phyloP scores from a whole-genome alignment of 2,113 vertebrate genomes.

The Ictalurus furcatus region DNA sequence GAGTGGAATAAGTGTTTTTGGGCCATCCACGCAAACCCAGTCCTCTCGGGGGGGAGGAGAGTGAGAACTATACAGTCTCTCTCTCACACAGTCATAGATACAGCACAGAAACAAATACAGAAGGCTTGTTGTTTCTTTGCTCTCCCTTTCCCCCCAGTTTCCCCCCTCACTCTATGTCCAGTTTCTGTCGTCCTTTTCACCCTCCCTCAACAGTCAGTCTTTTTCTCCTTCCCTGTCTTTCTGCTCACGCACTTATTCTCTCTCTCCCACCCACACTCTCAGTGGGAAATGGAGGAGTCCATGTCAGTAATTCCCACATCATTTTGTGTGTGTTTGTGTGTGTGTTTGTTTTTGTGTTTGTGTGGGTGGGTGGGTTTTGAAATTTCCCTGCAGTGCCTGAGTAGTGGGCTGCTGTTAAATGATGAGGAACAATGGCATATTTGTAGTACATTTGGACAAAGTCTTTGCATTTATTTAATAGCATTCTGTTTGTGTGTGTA shows the following conservation, averaged over 20 bases:
- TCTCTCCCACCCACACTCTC: neutral
- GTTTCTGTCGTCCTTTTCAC: constrained; percentile 19
- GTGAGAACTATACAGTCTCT: constrained; percentile 19
- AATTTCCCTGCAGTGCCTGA: constrained; percentile 50
- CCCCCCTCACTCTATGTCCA: constrained; percentile 24
- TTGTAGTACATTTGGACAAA: constrained; percentile 59
- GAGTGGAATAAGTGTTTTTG: constrained; percentile 69
- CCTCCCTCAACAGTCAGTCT: neutral
- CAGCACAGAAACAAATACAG: constrained; percentile 31
- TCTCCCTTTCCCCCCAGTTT: neutral
- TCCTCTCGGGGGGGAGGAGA: constrained; percentile 16
- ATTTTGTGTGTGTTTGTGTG: constrained; percentile 24
- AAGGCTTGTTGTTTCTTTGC: constrained; percentile 39
- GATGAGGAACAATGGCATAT: constrained; percentile 64
- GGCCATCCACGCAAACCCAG: constrained; percentile 70
- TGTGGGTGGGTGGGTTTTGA: constrained; percentile 46
- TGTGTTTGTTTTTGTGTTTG: constrained; percentile 45
- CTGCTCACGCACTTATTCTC: neutral
- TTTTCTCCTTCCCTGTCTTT: neutral
- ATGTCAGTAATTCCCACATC: constrained; percentile 20
- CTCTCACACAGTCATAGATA: constrained; percentile 24
- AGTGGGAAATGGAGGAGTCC: constrained; percentile 3
- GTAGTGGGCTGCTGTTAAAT: constrained; percentile 37
- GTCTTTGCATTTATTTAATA: constrained; percentile 54
- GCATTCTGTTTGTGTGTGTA: constrained; percentile 51